phyloP scores from a whole-genome alignment of 1,140 invertebrate genomes.

The Caenorhabditis inopinata region DNA sequence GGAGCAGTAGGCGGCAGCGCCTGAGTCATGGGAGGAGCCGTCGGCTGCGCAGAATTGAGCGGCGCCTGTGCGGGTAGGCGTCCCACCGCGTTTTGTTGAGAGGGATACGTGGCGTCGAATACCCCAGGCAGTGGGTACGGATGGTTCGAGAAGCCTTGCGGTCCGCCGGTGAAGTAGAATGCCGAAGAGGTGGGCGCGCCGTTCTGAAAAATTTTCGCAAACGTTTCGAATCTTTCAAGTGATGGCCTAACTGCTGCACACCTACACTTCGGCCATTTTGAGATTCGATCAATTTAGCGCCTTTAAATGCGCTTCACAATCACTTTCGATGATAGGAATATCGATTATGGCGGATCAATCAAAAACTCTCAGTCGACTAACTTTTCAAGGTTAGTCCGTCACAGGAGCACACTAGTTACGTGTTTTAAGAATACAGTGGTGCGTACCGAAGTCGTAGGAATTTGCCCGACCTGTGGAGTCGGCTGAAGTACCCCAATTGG shows the following conservation, averaged over 20 bases:
- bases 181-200: constrained; percentile 9
- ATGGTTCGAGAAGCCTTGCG: background rate
- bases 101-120: background rate
- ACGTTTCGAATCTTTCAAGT: no score
- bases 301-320: no score
- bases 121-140: background rate
- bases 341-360: no score
- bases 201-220: no score
- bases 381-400: no score
- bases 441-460: background rate
- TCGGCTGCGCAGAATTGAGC: background rate
- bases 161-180: background rate
- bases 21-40: background rate
- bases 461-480: background rate
- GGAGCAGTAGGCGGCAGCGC: background rate
- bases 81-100: background rate
- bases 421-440: background rate
- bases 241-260: no score
- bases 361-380: no score
- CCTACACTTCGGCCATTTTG: no score
- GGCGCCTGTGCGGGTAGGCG: background rate
- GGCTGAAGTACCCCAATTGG: background rate
- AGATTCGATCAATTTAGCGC: no score
- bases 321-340: no score
- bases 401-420: no score